These are phyloP conservation scores for Nesoenas mayeri DNA, from an alignment of 2,113 vertebrate genomes.

Conservation along the genomic window DNA sequence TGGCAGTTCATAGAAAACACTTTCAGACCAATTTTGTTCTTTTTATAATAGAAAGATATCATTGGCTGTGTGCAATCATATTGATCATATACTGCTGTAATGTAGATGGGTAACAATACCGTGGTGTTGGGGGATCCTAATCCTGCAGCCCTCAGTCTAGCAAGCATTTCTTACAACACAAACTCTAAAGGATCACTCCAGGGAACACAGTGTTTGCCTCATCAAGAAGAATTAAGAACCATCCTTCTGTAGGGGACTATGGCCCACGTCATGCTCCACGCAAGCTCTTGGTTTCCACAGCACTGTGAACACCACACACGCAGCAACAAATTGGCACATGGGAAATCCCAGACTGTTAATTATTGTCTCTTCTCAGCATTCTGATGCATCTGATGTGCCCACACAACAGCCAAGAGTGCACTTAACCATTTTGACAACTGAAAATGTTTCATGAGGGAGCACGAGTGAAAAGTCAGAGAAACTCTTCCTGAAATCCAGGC, in stretches of 20 bases:
- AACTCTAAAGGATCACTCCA: neutral
- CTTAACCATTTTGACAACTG: neutral
- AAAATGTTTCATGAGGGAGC: neutral
- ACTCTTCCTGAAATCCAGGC: neutral
- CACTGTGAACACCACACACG: neutral
- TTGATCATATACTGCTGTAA: neutral
- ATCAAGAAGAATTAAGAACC: neutral
- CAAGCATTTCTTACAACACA: neutral
- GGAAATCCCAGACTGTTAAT: neutral
- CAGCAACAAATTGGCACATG: neutral
- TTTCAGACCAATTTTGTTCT: neutral
- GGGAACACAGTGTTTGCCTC: neutral
- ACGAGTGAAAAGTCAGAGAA: neutral
- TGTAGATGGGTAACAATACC: neutral
- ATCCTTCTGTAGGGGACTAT: neutral
- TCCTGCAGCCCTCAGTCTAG: neutral
- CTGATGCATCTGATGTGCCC: neutral
- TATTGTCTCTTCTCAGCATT: neutral
- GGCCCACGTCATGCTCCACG: neutral
- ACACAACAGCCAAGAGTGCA: neutral
- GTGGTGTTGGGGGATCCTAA: neutral
- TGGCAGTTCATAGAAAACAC: neutral
- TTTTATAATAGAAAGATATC: neutral
- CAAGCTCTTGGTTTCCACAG: neutral
- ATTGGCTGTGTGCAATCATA: rapidly evolving